Evolutionary conservation across 2,797 vertebrate genomes (phyloP), one percentile per base, ranked within the genome.

Genomic region (Cercopithecus diana): DNA sequence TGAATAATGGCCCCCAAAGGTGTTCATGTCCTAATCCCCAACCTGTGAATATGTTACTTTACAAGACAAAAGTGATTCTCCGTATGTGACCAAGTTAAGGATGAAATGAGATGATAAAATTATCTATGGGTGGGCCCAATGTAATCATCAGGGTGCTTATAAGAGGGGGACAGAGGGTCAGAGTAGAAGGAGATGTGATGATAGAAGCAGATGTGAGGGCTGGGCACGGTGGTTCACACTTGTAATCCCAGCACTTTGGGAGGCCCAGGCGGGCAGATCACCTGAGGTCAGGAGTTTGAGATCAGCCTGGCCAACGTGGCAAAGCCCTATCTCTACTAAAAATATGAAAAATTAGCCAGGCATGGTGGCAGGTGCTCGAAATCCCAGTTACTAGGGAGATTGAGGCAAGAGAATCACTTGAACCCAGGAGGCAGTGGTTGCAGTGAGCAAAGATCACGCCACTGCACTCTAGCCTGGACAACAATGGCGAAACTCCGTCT

Each of bases 401-500:
- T 70, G 67, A 70, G n/a, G n/a, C 33, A 11, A 19, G 19, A 70
- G 67, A 20, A 11, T 70, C 0, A 0, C 7, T 36, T 36, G 19
- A 70, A 36, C 9, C 19, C n/a, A 36, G 67, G 33, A 70, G 9
- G n/a, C 2, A 0, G 67, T 36, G n/a, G 67, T 22, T 22, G 19
- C 33, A 36, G n/a, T 70, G 67, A 64, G n/a, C 67, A n/a, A 36
- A 20, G 67, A 70, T 19, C 20, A 19, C 0, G 9, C n/a, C n/a
- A 70, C 8, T 36, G n/a, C 67, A 22, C 19, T 36, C 19, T 19
- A 70, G 67, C 8, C n/a, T 70, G n/a, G 61, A n/a, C 17, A 70
- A 70, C 17, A 36, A 17, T 4, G 36, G n/a, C 2, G 4, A 70
- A 22, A 36, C 20, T 7, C 19, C 4, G 0, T 70, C n/a, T n/a